Evolutionary conservation across 2,113 vertebrate genomes (phyloP), one percentile per base, ranked within the genome.

Genomic region (Argyrosomus japonicus): DNA sequence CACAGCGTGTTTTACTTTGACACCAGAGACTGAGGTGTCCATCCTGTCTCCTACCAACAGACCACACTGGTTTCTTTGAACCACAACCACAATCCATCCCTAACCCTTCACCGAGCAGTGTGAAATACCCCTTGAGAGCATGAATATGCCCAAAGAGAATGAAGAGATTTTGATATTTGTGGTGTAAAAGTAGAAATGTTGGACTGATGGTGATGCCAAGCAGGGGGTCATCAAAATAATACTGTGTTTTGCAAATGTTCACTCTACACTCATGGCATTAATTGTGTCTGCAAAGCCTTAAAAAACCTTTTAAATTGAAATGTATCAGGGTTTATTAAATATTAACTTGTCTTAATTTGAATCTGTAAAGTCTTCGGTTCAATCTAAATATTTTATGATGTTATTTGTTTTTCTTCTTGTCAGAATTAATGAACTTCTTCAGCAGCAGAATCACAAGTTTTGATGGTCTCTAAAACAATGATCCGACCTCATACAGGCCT

Each of bases 371-470:
- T 83, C 73, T 80, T 80, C 58, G 74, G 51, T 64, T 83, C 27
- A 19, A 9, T 27, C 71, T 80, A n/a, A 85, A 78, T 87, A 75
- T 83, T 85, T 83, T 1, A 85, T 81, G 68, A 81, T 78, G 68
- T 77, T 53, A 56, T 78, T 81, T 60, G 56, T 75, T 71, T 72
- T 75, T 68, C 12, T 54, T 79, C 77, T 27, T 51, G 43, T 83
- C 68, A 68, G 64, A 82, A 56, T 76, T 54, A 45, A 18, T 60
- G 27, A 25, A 53, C 54, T 36, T 65, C 45, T 65, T 68, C 48
- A 29, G 61, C 25, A 45, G 32, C 15, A 27, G 56, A 50, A 77
- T 15, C 27, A 61, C 25, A 17, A 47, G 53, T 32, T 47, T 62
- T 67, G 53, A 69, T 48, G 8, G 11, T 19, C 14, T 60, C 45